A percentile compares a stretch with the other conserved stretches of the same genome.
Conservation (phyloP, 2,888 invertebrate species). For the Disparrhopalites patrizii region DNA sequence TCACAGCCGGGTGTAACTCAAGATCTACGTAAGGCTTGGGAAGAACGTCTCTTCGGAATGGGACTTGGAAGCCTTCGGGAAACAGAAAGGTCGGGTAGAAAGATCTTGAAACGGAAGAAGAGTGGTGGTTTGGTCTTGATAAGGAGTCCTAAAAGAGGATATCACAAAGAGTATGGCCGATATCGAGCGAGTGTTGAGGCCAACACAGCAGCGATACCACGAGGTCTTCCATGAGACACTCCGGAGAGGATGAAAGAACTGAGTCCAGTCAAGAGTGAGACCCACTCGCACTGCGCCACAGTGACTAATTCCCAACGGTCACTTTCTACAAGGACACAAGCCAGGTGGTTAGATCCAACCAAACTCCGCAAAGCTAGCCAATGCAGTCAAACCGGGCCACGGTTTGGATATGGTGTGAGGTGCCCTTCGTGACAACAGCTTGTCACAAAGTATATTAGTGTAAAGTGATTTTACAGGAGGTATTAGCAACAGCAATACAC, state of each 20-base stretch:
- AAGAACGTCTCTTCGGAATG: conserved; percentile 3
- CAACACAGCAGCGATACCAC: too few species aligned
- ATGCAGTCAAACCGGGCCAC: conserved; percentile 24
- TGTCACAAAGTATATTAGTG: conserved; percentile 3
- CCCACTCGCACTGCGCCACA: conserved; percentile 19
- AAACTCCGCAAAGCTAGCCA: conserved; percentile 11
- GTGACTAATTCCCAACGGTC: conserved; percentile 12
- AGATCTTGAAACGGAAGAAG: neutral
- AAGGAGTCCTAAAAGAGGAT: neutral
- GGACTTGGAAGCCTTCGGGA: conserved; percentile 11
- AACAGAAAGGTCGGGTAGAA: neutral
- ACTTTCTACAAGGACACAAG: neutral
- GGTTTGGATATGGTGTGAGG: conserved; percentile 16
- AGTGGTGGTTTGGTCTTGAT: conserved; percentile 4
- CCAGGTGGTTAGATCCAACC: conserved; percentile 17
- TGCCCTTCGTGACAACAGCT: conserved; percentile 9
- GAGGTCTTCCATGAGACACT: conserved; percentile 10
- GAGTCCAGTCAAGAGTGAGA: neutral
- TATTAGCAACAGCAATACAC: too few species aligned
- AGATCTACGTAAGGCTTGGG: neutral
- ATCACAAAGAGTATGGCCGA: conserved; percentile 3
- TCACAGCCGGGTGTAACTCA: conserved; percentile 8
- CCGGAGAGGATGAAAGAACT: neutral
- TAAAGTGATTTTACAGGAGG: too few species aligned
- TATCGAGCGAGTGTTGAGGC: neutral